Evolutionary conservation across 2,797 vertebrate genomes (phyloP), one percentile per base, ranked within the genome.

Genomic region (Phrynocephalus guinanensis): DNA sequence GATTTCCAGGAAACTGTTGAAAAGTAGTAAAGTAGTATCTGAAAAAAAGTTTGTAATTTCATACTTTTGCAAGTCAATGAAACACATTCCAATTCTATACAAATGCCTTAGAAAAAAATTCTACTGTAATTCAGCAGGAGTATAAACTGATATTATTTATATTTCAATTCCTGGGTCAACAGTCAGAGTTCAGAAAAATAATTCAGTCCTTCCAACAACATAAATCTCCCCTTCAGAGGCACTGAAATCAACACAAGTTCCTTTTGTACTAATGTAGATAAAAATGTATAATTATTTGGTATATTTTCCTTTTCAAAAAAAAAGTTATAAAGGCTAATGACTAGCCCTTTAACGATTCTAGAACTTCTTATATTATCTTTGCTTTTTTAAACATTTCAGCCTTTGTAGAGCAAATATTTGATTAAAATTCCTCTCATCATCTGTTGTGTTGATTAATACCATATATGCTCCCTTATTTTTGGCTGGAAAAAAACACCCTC

Each of bases 371-470:
- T 50, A 60, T 83, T 79, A 78, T 85, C 6, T 15, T 50, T 82
- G 2, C 48, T 73, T 78, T 52, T 67, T 30, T 72, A 30, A 44
- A 63, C 63, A 77, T 72, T 18, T 50, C 28, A 50, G 72, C 26
- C 48, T 72, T 87, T 85, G 71, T 60, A 56, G 72, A 85, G 79
- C 22, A 79, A 88, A 79, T 86, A 18, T 80, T 83, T 83, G 33
- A 79, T 50, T 88, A 80, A 85, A 67, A 76, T 48, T 30, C 66
- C 1, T 80, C 86, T 87, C 82, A 76, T 79, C 52, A 77, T 80
- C 63, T 86, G 76, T 80, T 88, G 56, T 20, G 16, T 75, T 90
- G 68, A 82, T 79, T 90, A 90, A 86, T 88, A 73, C 38, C 38
- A 44, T 44, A 44, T 44, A 44, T 44, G 38, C 38, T 44, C 38